Evolutionary conservation across 2,797 vertebrate species (phyloP).

Genomic region (Anisognathus igniventris): DNA sequence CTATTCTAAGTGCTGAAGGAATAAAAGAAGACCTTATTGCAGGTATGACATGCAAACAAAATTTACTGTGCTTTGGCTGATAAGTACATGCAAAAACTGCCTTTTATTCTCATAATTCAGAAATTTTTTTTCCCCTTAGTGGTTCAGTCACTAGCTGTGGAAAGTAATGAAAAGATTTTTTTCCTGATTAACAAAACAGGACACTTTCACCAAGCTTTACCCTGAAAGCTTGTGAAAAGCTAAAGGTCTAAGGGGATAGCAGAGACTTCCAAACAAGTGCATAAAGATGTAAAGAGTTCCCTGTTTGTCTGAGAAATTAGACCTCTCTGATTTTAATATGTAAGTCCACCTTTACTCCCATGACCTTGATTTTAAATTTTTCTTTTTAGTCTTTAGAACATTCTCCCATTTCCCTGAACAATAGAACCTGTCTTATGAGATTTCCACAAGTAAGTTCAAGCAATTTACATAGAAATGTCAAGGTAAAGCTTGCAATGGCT

Average conservation of each 20-base stretch:
- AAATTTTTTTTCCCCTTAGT: background rate
- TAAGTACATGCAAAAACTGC: background rate
- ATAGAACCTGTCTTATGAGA: background rate
- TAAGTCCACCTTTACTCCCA: background rate
- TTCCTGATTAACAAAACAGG: background rate
- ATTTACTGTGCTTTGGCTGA: background rate
- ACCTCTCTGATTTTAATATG: background rate
- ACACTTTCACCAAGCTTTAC: background rate
- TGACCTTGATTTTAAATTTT: slow-evolving; percentile 2
- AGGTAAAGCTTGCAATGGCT: slow-evolving; percentile 22
- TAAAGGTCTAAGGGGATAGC: background rate
- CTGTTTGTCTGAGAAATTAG: background rate
- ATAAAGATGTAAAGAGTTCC: background rate
- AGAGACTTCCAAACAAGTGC: background rate
- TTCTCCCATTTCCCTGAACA: background rate
- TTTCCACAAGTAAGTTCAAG: slow-evolving; percentile 11
- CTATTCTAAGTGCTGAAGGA: background rate
- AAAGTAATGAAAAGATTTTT: background rate
- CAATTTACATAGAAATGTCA: slow-evolving; percentile 42
- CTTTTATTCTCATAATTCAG: background rate
- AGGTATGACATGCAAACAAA: background rate
- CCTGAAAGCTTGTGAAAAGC: background rate
- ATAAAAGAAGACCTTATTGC: background rate
- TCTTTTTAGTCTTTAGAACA: background rate
- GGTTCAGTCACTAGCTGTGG: background rate